Conservation (phyloP, 2,113 vertebrate genomes). For the Nerophis ophidion region DNA sequence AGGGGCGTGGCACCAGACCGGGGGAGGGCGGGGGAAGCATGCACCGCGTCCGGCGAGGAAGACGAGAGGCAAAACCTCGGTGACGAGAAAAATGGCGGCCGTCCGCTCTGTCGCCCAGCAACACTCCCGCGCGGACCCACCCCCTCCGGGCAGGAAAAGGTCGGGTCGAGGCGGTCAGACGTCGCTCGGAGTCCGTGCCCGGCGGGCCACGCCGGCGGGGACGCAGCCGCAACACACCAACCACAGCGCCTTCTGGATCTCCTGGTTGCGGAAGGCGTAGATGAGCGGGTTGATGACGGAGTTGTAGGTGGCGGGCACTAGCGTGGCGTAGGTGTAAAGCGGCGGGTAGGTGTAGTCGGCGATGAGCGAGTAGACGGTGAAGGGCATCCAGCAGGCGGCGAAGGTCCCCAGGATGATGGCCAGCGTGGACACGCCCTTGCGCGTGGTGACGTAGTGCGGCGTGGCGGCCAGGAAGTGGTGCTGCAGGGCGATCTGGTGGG, state of each 20-base stretch:
- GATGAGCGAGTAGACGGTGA: conserved; percentile 93
- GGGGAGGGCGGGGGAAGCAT: conserved; percentile 23
- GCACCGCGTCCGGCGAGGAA: conserved; percentile 36
- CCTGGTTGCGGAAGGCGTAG: conserved; percentile 98
- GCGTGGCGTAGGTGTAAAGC: conserved; percentile 95
- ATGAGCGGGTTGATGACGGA: conserved; percentile 98
- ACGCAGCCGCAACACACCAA: conserved; percentile 91
- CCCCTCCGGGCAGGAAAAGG: background rate
- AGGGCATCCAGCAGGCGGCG: conserved; percentile 98
- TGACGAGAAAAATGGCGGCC: background rate
- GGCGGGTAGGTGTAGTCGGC: conserved; percentile 96
- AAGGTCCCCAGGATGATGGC: conserved; percentile 97
- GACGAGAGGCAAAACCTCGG: conserved; percentile 31
- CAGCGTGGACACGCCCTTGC: conserved; percentile 96
- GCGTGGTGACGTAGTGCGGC: conserved; percentile 97
- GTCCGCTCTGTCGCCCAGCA: background rate
- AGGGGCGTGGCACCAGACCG: conserved; percentile 53
- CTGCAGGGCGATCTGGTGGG: conserved; percentile 97
- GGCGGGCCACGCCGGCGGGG: conserved; percentile 82
- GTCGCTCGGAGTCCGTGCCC: conserved; percentile 91
- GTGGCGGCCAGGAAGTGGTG: conserved; percentile 97
- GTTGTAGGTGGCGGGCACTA: conserved; percentile 97
- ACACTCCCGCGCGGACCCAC: conserved; percentile 19
- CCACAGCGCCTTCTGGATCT: conserved; percentile 98
- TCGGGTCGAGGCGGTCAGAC: conserved; percentile 76